Percentiles rank a stretch among this genome's conserved stretches.
Evolutionary conservation across 2,888 invertebrate species (phyloP).

Genomic region (Nephrotoma appendiculata): DNA sequence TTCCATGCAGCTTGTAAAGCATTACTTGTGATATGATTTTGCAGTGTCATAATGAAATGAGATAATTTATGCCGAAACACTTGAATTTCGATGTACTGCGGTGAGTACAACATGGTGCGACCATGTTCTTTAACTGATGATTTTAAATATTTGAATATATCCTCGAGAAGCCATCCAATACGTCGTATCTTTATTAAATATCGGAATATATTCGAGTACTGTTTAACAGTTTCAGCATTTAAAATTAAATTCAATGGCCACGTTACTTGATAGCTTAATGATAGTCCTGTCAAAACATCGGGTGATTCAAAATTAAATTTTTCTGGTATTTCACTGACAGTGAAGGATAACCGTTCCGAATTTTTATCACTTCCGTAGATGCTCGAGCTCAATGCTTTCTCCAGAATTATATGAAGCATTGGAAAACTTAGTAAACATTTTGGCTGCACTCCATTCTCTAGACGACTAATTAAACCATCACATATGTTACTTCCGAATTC

Average conservation of each 20-base stretch:
- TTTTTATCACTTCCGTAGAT: constrained; percentile 40
- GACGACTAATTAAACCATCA: constrained; percentile 48
- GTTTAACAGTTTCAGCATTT: constrained; percentile 50
- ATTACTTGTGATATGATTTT: constrained; percentile 63
- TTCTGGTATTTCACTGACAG: constrained; percentile 43
- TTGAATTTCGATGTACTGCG: constrained; percentile 57
- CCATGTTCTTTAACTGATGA: constrained; percentile 38
- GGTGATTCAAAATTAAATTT: constrained; percentile 49
- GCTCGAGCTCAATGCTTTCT: constrained; percentile 48
- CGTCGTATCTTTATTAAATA: constrained; percentile 60
- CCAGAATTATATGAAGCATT: constrained; percentile 50
- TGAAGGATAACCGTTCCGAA: constrained; percentile 46
- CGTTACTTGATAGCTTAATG: constrained; percentile 50
- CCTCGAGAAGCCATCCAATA: constrained; percentile 60
- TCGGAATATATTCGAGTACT: constrained; percentile 61
- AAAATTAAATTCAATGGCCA: constrained; percentile 71
- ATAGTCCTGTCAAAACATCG: constrained; percentile 50
- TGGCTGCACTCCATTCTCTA: constrained; percentile 49
- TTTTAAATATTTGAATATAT: constrained; percentile 46
- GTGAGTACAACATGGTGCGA: constrained; percentile 39
- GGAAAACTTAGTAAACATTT: constrained; percentile 53
- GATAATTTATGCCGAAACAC: constrained; percentile 60
- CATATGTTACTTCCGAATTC: constrained; percentile 63
- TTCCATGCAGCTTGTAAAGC: constrained; percentile 63
- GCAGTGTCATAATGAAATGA: constrained; percentile 57